Conservation (phyloP, 2,113 vertebrate species). For the Forbesichthys agassizii region DNA sequence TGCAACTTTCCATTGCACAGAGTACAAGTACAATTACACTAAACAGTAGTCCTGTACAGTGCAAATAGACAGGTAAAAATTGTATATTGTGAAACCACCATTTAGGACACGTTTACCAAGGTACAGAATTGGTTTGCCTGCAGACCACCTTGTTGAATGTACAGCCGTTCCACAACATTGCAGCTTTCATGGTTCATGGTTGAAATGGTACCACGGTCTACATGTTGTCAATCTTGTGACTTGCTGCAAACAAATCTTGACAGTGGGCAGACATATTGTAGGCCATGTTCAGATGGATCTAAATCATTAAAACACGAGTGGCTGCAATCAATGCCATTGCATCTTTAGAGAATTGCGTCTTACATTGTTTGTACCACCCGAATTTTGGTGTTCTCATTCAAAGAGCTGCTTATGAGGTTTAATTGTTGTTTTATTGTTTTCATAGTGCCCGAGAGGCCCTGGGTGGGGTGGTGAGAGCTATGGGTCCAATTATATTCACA, state of each 20-base stretch:
- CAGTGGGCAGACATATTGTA: not conserved
- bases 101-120: too few relatives aligned
- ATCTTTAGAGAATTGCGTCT: constrained; percentile 20
- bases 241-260: not conserved
- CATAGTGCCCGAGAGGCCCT: constrained; percentile 27
- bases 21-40: too few relatives aligned
- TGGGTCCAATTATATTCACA: constrained; percentile 60
- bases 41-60: too few relatives aligned
- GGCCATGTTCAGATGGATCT: not conserved
- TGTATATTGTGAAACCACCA: too few relatives aligned
- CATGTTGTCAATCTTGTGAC: not conserved
- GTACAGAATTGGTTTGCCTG: too few relatives aligned
- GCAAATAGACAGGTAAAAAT: too few relatives aligned
- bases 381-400: constrained; percentile 21
- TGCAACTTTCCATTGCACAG: too few relatives aligned
- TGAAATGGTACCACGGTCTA: not conserved
- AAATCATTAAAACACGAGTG: not conserved
- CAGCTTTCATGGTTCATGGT: not conserved
- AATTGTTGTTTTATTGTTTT: constrained; percentile 53
- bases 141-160: not conserved
- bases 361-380: constrained; percentile 27
- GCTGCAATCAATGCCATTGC: constrained; percentile 40
- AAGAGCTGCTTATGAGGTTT: constrained; percentile 46
- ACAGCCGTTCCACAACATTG: not conserved
- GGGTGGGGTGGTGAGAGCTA: constrained; percentile 26